phyloP scores from a whole-genome alignment of 2,113 vertebrate species.

The Rhinolophus ferrumequinum region DNA sequence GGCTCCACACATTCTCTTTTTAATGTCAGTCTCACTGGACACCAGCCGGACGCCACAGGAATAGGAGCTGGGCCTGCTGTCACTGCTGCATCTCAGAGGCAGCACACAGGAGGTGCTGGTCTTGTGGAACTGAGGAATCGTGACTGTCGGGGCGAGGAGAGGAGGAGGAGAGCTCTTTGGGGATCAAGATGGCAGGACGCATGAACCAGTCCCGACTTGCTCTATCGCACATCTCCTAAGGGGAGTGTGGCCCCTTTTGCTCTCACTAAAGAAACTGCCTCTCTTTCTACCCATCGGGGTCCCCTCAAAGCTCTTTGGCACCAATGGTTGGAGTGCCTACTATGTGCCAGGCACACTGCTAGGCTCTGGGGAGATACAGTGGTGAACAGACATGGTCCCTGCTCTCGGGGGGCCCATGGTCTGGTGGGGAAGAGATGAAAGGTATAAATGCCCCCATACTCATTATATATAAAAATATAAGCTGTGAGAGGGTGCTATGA shows the following conservation, averaged over 20 bases:
- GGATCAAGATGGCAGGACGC: background rate
- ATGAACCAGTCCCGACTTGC: no score
- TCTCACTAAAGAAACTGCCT: background rate
- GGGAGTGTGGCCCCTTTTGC: background rate
- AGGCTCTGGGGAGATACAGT: rapidly evolving
- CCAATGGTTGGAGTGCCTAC: rapidly evolving
- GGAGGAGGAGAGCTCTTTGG: no score
- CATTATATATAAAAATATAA: no score
- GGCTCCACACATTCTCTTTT: rapidly evolving
- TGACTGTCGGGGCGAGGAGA: background rate
- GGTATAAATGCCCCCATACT: background rate
- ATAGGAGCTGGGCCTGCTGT: background rate
- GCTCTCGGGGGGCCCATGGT: background rate
- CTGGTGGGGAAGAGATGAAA: background rate
- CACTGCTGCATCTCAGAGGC: rapidly evolving
- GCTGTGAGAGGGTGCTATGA: background rate
- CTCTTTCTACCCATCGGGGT: background rate
- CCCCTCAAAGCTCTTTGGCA: background rate
- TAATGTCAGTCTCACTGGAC: rapidly evolving
- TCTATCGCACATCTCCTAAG: background rate
- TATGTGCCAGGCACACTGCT: rapidly evolving
- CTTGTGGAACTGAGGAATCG: rapidly evolving
- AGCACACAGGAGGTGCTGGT: rapidly evolving
- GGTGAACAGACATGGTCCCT: background rate
- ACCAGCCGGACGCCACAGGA: background rate